These are phyloP conservation scores for Leptosomus discolor DNA, from an alignment of 2,113 vertebrate genomes.

Conservation along the genomic window DNA sequence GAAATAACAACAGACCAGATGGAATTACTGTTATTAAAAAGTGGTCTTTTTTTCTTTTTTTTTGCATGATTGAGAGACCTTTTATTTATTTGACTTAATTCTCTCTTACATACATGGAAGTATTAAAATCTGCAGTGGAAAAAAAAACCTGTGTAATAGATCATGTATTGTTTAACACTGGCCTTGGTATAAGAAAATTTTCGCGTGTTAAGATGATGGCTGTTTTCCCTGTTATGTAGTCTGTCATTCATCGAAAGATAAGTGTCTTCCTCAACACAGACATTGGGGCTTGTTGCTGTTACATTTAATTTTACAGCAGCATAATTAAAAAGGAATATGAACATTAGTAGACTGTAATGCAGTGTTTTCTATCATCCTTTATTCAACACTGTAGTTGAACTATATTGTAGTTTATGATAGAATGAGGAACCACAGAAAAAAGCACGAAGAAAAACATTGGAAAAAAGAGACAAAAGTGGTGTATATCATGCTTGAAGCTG, in stretches of 20 bases:
- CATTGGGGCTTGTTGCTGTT: not conserved
- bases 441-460: not conserved
- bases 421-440: not conserved
- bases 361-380: not conserved
- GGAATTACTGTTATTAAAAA: constrained; percentile 1
- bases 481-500: not conserved
- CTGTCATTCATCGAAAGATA: not conserved
- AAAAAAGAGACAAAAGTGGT: not conserved
- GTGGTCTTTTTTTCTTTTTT: not conserved
- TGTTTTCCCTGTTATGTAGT: not conserved
- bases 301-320: not conserved
- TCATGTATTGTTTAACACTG: not conserved
- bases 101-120: not conserved
- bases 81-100: not conserved
- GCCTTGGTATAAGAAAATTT: not conserved
- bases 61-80: not conserved
- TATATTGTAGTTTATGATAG: not conserved
- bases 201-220: not conserved
- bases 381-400: not conserved
- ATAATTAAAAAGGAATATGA: not conserved
- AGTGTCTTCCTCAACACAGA: not conserved
- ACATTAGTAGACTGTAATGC: not conserved
- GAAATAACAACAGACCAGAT: not conserved
- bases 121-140: not conserved
- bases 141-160: not conserved